Percentiles rank a stretch among this genome's conserved stretches.
Conservation (phyloP, 2,113 vertebrate species). For the Scolopax mira region DNA sequence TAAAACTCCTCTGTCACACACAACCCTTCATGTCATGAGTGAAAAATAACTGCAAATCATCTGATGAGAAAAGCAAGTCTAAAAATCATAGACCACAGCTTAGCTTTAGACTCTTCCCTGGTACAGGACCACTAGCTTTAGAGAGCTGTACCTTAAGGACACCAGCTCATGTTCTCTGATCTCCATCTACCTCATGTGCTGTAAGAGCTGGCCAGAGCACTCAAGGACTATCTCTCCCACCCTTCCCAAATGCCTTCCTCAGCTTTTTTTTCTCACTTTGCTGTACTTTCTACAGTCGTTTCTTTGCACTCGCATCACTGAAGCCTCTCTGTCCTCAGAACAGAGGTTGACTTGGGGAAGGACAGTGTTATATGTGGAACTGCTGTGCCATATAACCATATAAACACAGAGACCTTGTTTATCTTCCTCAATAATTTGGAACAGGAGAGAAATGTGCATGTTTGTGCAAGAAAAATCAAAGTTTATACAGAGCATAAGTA, state of each 20-base stretch:
- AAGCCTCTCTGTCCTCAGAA: not conserved
- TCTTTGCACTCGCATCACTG: fast-evolving
- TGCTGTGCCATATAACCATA: not conserved
- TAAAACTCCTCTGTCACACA: not conserved
- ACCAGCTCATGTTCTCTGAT: not conserved
- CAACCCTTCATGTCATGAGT: fast-evolving
- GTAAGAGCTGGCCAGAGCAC: not conserved
- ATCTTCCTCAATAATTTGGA: not conserved
- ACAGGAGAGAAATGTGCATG: not conserved
- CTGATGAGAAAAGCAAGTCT: not conserved
- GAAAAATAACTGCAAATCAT: not conserved
- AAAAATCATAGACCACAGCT: not conserved
- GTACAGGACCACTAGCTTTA: fast-evolving
- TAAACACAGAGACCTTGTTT: not conserved
- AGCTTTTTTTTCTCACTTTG: not conserved
- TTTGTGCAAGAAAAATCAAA: not conserved
- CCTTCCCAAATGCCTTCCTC: not conserved
- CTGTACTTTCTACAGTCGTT: not conserved
- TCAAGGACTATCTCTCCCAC: not conserved
- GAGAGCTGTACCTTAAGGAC: fast-evolving
- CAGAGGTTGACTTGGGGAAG: not conserved
- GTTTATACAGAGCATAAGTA: not conserved
- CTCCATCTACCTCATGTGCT: fast-evolving
- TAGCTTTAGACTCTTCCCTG: fast-evolving
- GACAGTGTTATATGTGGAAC: not conserved